phyloP scores from a whole-genome alignment of 2,888 invertebrate species.

The Cheilosia impressa region DNA sequence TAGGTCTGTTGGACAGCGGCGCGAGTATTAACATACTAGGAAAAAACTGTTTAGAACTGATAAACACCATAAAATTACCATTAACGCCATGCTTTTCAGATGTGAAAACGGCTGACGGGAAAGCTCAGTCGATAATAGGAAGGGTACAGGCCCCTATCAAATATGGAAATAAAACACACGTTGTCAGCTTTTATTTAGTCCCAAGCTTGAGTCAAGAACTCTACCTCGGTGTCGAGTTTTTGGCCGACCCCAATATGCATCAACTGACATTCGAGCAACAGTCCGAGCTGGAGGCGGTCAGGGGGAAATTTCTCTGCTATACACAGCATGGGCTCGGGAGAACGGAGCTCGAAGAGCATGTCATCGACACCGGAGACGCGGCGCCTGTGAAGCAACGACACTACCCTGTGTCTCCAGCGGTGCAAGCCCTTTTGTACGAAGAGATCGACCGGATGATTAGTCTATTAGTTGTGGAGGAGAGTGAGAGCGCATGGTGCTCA shows the following conservation, averaged over 20 bases:
- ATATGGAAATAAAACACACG: no score
- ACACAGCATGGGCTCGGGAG: slow-evolving; percentile 30
- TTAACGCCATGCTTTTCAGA: neutral
- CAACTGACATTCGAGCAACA: neutral
- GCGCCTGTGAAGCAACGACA: slow-evolving; percentile 66
- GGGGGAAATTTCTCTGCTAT: slow-evolving; percentile 1
- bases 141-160: neutral
- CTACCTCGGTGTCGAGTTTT: slow-evolving; percentile 62
- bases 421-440: slow-evolving; percentile 63
- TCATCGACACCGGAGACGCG: slow-evolving; percentile 56
- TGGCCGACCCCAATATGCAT: neutral
- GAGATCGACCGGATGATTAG: slow-evolving; percentile 79
- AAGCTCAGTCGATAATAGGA: slow-evolving; percentile 19
- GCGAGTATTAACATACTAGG: slow-evolving; percentile 38
- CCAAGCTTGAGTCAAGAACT: slow-evolving; percentile 14
- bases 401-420: slow-evolving; percentile 68
- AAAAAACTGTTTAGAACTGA: neutral
- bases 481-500: slow-evolving; percentile 19
- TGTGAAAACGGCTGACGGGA: slow-evolving; percentile 45
- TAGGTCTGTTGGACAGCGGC: slow-evolving; percentile 50
- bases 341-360: slow-evolving; percentile 25
- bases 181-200: no score
- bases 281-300: neutral
- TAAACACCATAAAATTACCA: neutral
- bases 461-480: slow-evolving; percentile 60